Evolutionary conservation across 2,888 invertebrate species (phyloP).

Genomic region (Trachelus iudaicus): DNA sequence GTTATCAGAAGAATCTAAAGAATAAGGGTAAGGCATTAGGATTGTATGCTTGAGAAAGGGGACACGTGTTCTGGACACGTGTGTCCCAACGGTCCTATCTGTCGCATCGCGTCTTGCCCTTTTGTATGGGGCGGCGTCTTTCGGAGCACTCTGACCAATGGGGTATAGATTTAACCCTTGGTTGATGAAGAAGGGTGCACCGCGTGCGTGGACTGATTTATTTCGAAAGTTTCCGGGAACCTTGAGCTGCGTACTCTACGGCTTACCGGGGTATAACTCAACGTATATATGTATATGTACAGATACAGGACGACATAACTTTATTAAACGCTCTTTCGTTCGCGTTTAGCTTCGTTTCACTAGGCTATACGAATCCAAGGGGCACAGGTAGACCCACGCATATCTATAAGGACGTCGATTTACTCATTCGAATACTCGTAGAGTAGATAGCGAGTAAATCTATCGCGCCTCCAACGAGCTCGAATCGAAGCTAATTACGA

Average conservation of each 20-base stretch:
- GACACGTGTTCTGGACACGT: slow-evolving; percentile 50
- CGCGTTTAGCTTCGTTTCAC: not conserved
- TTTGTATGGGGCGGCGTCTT: slow-evolving; percentile 29
- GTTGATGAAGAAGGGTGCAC: slow-evolving; percentile 28
- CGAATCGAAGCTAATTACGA: slow-evolving; percentile 19
- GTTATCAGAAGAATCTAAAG: slow-evolving; percentile 22
- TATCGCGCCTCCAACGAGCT: not conserved
- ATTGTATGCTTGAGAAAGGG: slow-evolving; percentile 21
- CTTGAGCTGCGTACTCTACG: not conserved
- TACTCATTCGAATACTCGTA: not conserved
- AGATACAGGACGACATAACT: not conserved
- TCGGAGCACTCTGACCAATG: slow-evolving; percentile 25
- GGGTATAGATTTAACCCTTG: slow-evolving; percentile 29
- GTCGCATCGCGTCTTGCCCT: slow-evolving; percentile 32
- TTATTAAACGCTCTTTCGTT: not conserved
- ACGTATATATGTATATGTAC: not conserved
- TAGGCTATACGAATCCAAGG: not conserved
- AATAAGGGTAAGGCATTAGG: slow-evolving; percentile 29
- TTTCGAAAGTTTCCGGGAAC: slow-evolving; percentile 8
- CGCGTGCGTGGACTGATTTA: slow-evolving; percentile 10
- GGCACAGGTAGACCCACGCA: not conserved
- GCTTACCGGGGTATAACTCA: not conserved
- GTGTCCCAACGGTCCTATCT: slow-evolving; percentile 39
- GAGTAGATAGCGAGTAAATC: not conserved
- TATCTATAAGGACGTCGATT: not conserved